phyloP scores from a whole-genome alignment of 2,797 vertebrate species.

The Sternotherus odoratus region DNA sequence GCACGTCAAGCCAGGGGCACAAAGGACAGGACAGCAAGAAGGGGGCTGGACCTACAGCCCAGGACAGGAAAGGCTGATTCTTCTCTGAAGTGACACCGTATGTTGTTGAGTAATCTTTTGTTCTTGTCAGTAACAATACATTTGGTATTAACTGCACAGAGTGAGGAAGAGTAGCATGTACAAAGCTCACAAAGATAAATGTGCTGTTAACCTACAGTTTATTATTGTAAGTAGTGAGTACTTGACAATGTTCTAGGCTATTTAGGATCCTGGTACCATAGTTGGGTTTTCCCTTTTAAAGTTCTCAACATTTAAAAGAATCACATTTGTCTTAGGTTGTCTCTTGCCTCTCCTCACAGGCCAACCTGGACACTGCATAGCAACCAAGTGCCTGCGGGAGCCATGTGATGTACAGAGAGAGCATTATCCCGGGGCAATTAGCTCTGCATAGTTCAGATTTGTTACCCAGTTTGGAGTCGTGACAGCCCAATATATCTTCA shows the following conservation, averaged over 20 bases:
- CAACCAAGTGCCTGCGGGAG: not conserved
- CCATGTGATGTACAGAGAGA: not conserved
- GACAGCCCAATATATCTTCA: constrained; percentile 6
- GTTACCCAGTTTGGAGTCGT: not conserved
- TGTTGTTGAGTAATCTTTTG: not conserved
- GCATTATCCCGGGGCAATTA: constrained; percentile 13
- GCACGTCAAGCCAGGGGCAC: not conserved
- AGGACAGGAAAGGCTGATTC: not conserved
- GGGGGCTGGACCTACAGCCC: not conserved
- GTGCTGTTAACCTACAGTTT: not conserved
- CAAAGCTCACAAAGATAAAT: not conserved
- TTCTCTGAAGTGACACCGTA: not conserved
- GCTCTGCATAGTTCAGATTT: constrained; percentile 18
- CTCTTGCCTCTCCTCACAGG: not conserved
- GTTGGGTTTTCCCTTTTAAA: not conserved
- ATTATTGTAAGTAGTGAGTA: not conserved
- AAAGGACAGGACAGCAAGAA: not conserved
- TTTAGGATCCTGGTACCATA: not conserved
- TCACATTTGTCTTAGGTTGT: not conserved
- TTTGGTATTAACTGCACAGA: not conserved
- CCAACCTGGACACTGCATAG: not conserved
- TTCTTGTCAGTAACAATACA: not conserved
- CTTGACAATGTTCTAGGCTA: not conserved
- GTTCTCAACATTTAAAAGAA: not conserved
- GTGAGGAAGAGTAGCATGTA: not conserved